A percentile compares a stretch with the other conserved stretches of the same genome.
These are phyloP conservation scores for Trachops cirrhosus DNA, from an alignment of 2,797 vertebrate species.

Conservation along the genomic window DNA sequence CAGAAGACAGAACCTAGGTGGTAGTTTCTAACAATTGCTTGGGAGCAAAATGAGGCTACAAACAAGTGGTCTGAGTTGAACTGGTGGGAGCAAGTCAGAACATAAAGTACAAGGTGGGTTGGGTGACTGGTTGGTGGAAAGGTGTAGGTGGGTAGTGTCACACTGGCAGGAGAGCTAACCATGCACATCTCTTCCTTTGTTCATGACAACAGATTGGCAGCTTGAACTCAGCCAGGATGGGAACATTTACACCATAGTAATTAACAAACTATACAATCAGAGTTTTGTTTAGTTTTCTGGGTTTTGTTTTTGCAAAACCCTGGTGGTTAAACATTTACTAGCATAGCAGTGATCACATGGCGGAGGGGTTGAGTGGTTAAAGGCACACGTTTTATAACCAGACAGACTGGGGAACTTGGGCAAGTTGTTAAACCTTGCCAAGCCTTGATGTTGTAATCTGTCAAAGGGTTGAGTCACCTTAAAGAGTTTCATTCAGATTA, in stretches of 20 bases:
- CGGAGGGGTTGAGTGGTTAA: too few species aligned
- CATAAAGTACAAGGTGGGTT: not conserved
- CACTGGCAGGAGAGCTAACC: not conserved
- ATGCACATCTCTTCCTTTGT: rapidly evolving
- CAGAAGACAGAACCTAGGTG: not conserved
- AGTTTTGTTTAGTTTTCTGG: not conserved
- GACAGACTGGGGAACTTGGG: not conserved
- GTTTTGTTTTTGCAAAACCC: not conserved
- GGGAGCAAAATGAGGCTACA: not conserved
- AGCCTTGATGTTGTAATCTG: not conserved
- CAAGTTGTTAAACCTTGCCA: not conserved
- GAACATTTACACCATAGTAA: not conserved
- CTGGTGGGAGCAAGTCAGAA: not conserved
- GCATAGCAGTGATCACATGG: not conserved
- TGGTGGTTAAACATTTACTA: not conserved
- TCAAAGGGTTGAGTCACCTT: not conserved
- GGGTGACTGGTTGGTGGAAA: not conserved
- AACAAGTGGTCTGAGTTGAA: not conserved
- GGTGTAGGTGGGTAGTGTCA: too few species aligned
- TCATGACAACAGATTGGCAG: rapidly evolving
- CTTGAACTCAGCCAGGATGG: not conserved
- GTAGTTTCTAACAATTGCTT: not conserved
- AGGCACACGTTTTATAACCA: not conserved
- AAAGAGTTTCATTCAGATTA: not conserved
- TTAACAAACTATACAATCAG: not conserved